A percentile compares a stretch with the other conserved stretches of the same genome.
These are phyloP conservation scores for Takifugu bimaculatus DNA, from an alignment of 2,113 vertebrate genomes.

Conservation along the genomic window DNA sequence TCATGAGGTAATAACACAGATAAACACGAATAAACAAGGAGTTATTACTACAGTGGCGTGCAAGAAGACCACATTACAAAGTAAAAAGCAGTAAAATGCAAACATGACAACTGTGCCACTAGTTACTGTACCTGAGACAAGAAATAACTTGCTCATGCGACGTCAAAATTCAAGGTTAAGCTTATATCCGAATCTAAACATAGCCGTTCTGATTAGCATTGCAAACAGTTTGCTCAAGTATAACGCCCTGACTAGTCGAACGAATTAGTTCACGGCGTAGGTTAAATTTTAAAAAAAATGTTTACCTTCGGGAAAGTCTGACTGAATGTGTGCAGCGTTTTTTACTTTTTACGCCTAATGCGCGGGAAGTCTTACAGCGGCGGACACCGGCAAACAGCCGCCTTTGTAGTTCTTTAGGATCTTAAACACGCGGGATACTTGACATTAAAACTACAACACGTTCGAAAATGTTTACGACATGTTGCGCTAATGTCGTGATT, in stretches of 20 bases:
- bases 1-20: no score
- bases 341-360: not conserved
- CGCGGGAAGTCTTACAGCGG: constrained; percentile 25
- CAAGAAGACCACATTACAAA: not conserved
- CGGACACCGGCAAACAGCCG: constrained; percentile 16
- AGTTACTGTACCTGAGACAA: not conserved
- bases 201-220: not conserved
- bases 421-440: accelerated
- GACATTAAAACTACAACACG: constrained; percentile 41
- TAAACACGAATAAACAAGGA: not conserved
- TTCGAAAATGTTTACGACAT: constrained; percentile 8
- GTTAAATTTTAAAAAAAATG: no score
- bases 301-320: constrained; percentile 30
- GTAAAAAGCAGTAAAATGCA: not conserved
- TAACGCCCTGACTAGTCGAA: no score
- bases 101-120: not conserved
- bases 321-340: not conserved
- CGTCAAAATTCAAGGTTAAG: constrained; percentile 46
- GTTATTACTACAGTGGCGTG: not conserved
- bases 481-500: not conserved
- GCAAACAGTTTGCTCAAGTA: not conserved
- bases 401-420: constrained; percentile 37
- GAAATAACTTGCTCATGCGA: not conserved
- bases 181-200: not conserved
- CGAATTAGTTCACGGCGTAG: no score